phyloP scores from a whole-genome alignment of 2,797 vertebrate species.

The Rhyacichthys aspro region DNA sequence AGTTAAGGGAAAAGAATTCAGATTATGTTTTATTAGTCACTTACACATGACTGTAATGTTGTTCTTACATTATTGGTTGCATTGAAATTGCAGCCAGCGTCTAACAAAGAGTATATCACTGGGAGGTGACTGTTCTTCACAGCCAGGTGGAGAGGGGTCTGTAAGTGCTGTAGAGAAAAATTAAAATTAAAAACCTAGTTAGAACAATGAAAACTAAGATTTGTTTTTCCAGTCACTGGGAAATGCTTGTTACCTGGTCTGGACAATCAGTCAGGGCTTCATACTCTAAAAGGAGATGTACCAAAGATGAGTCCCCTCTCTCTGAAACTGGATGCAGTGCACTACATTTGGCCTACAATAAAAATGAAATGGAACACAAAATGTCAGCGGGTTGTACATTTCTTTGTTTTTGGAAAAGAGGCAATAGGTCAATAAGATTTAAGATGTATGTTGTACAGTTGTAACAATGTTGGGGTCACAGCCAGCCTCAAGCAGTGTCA shows the following conservation, averaged over 20 bases:
- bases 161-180: conserved; percentile 77
- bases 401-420: conserved; percentile 8
- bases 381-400: neutral
- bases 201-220: neutral
- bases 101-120: conserved; percentile 82
- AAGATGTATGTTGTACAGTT: conserved; percentile 64
- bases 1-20: neutral
- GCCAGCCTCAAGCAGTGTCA: conserved; percentile 81
- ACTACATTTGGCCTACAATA: conserved; percentile 71
- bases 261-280: conserved; percentile 75
- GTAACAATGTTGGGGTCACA: conserved; percentile 86
- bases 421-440: neutral
- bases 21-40: neutral
- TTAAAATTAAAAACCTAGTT: conserved; percentile 15
- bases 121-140: conserved; percentile 81
- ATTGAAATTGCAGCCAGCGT: conserved; percentile 79
- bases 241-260: conserved; percentile 73
- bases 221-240: too few species aligned
- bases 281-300: conserved; percentile 82
- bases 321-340: conserved; percentile 82
- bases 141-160: conserved; percentile 87
- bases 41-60: neutral
- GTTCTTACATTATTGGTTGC: conserved; percentile 78
- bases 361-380: neutral
- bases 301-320: conserved; percentile 80